Evolutionary conservation across 92 coral and sea anemone genomes (phyloP).

Genomic region (Montipora capitata): DNA sequence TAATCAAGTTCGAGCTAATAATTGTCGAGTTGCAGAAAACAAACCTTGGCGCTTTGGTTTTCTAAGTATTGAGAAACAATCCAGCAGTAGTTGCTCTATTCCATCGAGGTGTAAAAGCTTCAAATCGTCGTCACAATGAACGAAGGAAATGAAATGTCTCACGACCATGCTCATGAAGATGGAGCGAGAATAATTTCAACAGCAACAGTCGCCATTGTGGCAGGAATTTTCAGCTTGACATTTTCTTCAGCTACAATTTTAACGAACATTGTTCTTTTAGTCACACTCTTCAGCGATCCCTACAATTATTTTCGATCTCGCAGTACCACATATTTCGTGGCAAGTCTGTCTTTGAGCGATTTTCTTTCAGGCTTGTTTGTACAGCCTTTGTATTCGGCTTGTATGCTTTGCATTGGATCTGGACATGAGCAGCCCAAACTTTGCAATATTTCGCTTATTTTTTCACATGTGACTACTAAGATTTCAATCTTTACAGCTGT

Average conservation of each 20-base stretch:
- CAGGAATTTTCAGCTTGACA: slow-evolving; percentile 73
- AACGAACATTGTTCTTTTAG: slow-evolving; percentile 80
- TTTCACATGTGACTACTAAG: slow-evolving; percentile 75
- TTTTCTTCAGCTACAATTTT: slow-evolving; percentile 65
- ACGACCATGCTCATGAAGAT: too few relatives aligned
- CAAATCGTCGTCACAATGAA: too few relatives aligned
- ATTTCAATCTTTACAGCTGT: slow-evolving; percentile 78
- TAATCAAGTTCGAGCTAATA: too few relatives aligned
- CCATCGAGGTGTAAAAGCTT: too few relatives aligned
- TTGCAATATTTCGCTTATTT: slow-evolving; percentile 51
- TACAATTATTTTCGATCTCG: slow-evolving; percentile 73
- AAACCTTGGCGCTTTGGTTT: too few relatives aligned
- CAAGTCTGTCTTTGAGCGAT: slow-evolving; percentile 71
- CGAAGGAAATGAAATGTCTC: too few relatives aligned
- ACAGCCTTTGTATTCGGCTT: slow-evolving; percentile 64
- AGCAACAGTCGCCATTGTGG: slow-evolving; percentile 34
- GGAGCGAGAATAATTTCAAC: background rate
- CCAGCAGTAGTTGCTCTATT: too few relatives aligned
- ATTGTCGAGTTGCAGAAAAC: too few relatives aligned
- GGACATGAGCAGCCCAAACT: slow-evolving; percentile 17
- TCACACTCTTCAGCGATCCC: slow-evolving; percentile 78
- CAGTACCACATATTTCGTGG: slow-evolving; percentile 62
- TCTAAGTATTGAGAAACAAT: too few relatives aligned
- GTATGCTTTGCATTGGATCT: slow-evolving; percentile 53
- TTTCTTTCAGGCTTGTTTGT: slow-evolving; percentile 70